phyloP scores from a whole-genome alignment of 2,888 invertebrate species.

The Lordiphosa andalusiaca region DNA sequence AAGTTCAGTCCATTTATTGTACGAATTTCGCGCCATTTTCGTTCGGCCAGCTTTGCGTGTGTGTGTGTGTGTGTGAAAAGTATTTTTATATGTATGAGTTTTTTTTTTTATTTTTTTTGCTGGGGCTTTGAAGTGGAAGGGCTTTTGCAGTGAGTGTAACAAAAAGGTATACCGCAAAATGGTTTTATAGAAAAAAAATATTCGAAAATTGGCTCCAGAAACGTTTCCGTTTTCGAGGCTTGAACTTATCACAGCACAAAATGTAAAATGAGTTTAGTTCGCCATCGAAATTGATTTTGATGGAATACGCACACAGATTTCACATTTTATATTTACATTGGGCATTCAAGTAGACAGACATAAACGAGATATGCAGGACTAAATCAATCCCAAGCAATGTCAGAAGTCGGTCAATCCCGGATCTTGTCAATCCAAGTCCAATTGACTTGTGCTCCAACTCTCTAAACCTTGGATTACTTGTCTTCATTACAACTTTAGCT shows the following conservation, averaged over 20 bases:
- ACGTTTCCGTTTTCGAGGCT: constrained; percentile 53
- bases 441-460: no score
- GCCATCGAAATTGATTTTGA: no score
- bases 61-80: not conserved
- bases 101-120: constrained; percentile 7
- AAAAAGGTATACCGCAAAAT: constrained; percentile 56
- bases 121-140: constrained; percentile 12
- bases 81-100: constrained; percentile 3
- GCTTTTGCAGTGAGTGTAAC: constrained; percentile 31
- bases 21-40: constrained; percentile 74
- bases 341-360: no score
- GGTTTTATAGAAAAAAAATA: constrained; percentile 26
- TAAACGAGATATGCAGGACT: no score
- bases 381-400: no score
- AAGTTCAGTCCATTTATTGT: constrained; percentile 77
- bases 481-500: no score
- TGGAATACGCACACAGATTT: no score
- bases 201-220: constrained; percentile 43
- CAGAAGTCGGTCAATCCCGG: no score
- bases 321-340: no score
- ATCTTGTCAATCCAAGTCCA: no score
- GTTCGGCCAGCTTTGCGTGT: constrained; percentile 48
- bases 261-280: not conserved
- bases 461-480: no score
- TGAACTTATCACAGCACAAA: constrained; percentile 26